Evolutionary conservation across 2,113 vertebrate genomes (phyloP).

Genomic region (Suncus etruscus): DNA sequence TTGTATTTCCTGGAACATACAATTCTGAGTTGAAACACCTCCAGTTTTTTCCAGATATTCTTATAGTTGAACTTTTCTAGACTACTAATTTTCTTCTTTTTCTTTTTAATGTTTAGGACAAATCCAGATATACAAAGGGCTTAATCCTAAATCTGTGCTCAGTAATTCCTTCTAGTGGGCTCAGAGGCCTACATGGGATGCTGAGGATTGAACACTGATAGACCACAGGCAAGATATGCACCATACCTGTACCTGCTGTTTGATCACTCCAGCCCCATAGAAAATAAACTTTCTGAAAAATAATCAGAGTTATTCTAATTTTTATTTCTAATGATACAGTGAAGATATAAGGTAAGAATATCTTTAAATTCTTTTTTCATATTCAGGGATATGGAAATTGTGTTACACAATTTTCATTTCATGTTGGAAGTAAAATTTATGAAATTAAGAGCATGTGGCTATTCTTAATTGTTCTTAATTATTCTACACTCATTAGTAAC

Average conservation of each 20-base stretch:
- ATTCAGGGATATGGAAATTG: background rate
- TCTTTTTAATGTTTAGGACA: no score
- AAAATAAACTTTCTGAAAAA: background rate
- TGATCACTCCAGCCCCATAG: no score
- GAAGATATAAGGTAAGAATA: background rate
- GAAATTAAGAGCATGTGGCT: background rate
- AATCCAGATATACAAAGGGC: no score
- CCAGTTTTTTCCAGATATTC: background rate
- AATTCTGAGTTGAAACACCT: background rate
- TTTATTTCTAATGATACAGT: background rate
- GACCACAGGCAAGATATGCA: no score
- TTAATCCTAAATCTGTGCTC: no score
- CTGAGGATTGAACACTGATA: no score
- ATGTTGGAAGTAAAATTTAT: background rate
- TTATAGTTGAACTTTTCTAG: background rate
- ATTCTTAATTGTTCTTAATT: constrained; percentile 1
- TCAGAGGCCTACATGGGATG: no score
- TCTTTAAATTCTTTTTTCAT: background rate
- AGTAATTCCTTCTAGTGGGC: no score
- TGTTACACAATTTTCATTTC: background rate
- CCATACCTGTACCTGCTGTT: no score
- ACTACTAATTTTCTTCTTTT: background rate
- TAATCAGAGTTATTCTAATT: background rate
- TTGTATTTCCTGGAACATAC: background rate
- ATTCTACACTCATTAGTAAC: background rate